Evolutionary conservation across 2,797 vertebrate genomes (phyloP).

Genomic region (Stomatorhinus walkeri): DNA sequence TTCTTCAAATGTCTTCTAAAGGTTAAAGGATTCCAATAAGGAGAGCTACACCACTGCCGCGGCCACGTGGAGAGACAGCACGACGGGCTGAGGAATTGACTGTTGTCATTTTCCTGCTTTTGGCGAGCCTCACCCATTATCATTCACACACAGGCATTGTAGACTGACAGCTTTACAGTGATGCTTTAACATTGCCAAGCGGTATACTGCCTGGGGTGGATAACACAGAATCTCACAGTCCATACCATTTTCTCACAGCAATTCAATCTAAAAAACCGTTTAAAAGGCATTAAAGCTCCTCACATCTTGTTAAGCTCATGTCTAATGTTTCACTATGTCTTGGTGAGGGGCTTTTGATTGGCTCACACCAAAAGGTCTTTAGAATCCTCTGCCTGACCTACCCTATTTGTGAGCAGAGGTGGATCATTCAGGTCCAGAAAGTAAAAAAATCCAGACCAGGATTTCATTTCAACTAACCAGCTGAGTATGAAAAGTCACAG

Average conservation of each 20-base stretch:
- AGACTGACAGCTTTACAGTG: background rate
- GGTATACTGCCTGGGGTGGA: background rate
- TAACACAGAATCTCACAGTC: background rate
- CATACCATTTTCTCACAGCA: background rate
- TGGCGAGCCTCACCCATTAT: background rate
- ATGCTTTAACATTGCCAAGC: background rate
- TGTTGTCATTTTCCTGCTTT: background rate
- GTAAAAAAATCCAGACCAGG: background rate
- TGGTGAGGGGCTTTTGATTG: background rate
- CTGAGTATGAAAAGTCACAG: background rate
- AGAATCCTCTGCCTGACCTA: background rate
- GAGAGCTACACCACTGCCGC: constrained; percentile 33
- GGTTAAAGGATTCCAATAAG: constrained; percentile 40
- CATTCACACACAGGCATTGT: background rate
- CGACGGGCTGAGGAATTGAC: constrained; percentile 39
- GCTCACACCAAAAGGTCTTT: background rate
- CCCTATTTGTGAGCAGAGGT: background rate
- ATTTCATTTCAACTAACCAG: background rate
- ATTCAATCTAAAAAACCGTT: constrained; percentile 11
- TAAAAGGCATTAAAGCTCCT: background rate
- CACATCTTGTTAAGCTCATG: background rate
- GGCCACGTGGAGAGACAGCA: constrained; percentile 27
- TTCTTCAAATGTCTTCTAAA: constrained; percentile 37
- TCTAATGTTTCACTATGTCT: background rate
- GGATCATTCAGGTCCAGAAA: background rate